Evolutionary conservation across 2,888 invertebrate genomes (phyloP), one percentile per base, ranked within the genome.

Genomic region (Ypsolopha sequella): DNA sequence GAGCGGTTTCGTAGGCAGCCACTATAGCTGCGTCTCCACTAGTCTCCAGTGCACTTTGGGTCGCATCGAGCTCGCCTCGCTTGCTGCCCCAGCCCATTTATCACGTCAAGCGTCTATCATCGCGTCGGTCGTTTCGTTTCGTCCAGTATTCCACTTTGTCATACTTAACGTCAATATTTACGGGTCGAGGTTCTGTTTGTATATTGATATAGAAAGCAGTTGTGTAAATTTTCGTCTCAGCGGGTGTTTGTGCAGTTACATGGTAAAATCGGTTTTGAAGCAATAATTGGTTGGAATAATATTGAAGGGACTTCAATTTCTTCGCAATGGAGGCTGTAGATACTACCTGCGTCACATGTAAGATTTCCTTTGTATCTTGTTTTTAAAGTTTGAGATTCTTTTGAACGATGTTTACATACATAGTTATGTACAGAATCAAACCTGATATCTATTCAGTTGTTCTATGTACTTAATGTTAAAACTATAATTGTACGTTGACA

Each of bases 81-180:
- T 24, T 24, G 24, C 24, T 24, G 24, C 24, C 24, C 4, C 24
- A 24, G 24, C 24, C 24, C 24, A 24, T 24, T 3, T 24, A 24
- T 24, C 24, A 24, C 24, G 24, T 24, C 24, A 24, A 24, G 24
- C 24, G 24, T 24, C 24, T 24, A 24, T 24, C 24, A 4, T 24
- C 24, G 24, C 24, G 24, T 24, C 24, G 24, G 2, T 24, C 24
- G 2, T 24, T 24, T 24, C 24, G 24, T 24, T 24, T 24, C 24
- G 24, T 62, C 51, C 48, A 51, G 51, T 13, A 7, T 10, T 44
- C 45, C 7, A 38, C 50, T 51, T 45, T 51, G 44, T 36, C 34
- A 35, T 47, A 24, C 41, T 59, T 59, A 58, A 56, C 63, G 64
- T 75, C 70, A 76, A 75, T 74, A 76, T 77, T 76, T 70, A 61